Base-by-base conservation (phyloP, 2,888 invertebrate genomes). In the Ectropis crepuscularia region DNA sequence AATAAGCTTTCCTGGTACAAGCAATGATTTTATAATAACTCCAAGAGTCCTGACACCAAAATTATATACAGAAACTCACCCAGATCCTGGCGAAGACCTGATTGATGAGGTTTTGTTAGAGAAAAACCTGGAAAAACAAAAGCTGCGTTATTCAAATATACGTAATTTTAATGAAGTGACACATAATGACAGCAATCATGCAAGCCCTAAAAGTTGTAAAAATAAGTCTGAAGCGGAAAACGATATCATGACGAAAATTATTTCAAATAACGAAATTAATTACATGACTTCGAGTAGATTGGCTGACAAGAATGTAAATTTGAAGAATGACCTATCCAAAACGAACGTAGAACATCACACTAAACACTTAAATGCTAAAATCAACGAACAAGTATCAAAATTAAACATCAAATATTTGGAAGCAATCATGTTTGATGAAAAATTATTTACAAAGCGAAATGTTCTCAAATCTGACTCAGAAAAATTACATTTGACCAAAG, bases 371-470 rank as follows among this genome's bases (percentile, higher is more conserved):
- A 73, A 58, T 63, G 53, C 5, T 51, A 50, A 51, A 51, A 57
- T 51, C 9, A 58, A 53, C 36, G 61, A 65, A 11, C 53, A 68
- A 2, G 70, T 68, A 0, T 57, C 63, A 37, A 66, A 68, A 50
- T 53, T 64, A 12, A 6, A 65, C 28, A 50, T 66, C 8, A 65
- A 60, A 47, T 70, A 68, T 61, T 61, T 70, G 11, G 68, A 70
- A 62, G 55, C 78, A 0, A 64, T 78, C 0, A 74, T 69, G 41
- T 74, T 73, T 53, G 74, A 82, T 42, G 75, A 75, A 10, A 83
- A 83, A 47, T 12, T 59, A 0, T 80, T 76, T n/a, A 69, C 60
- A 43, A 81, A 79, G 64, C 74, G 67, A 5, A 67, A 63, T 8
- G 7, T 66, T 5, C n/a, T 69, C 0, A 74, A 71, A 63, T 69